Conservation (phyloP, 2,113 vertebrate species). For the Dascyllus trimaculatus region DNA sequence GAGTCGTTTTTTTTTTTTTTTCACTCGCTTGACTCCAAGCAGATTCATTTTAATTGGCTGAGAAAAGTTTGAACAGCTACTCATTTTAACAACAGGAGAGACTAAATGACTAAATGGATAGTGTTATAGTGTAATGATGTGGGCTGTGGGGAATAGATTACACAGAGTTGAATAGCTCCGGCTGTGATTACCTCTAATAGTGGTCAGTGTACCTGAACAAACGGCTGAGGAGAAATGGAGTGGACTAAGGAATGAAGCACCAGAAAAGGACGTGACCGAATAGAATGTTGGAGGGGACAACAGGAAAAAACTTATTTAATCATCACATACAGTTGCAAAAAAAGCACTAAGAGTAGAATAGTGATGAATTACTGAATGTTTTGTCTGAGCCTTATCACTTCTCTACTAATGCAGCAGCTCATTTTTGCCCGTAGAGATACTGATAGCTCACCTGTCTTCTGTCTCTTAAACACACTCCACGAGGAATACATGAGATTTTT, state of each 20-base stretch:
- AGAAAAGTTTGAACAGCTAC: conserved; percentile 19
- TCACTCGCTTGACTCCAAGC: background rate
- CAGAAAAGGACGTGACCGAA: background rate
- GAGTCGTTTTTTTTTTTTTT: background rate
- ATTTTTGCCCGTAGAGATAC: background rate
- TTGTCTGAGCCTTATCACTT: background rate
- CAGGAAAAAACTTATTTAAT: background rate
- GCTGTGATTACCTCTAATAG: conserved; percentile 23
- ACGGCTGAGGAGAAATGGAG: conserved; percentile 5
- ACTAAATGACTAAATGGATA: conserved; percentile 26
- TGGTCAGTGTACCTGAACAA: conserved; percentile 34
- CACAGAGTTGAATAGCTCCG: conserved; percentile 29
- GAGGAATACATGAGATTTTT: background rate
- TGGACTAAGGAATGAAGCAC: background rate
- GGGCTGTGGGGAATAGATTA: conserved; percentile 24
- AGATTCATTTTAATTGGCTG: conserved; percentile 7
- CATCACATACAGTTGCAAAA: conserved; percentile 1
- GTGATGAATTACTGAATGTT: background rate
- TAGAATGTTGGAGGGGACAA: background rate
- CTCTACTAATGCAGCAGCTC: conserved; percentile 11
- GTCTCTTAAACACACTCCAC: background rate
- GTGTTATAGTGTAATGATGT: conserved; percentile 41
- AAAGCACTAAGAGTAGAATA: conserved; percentile 1
- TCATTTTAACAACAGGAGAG: conserved; percentile 4
- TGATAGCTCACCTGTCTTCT: background rate